These are phyloP conservation scores for Papilio helenus DNA, from an alignment of 1,140 invertebrate genomes.

Conservation along the genomic window DNA sequence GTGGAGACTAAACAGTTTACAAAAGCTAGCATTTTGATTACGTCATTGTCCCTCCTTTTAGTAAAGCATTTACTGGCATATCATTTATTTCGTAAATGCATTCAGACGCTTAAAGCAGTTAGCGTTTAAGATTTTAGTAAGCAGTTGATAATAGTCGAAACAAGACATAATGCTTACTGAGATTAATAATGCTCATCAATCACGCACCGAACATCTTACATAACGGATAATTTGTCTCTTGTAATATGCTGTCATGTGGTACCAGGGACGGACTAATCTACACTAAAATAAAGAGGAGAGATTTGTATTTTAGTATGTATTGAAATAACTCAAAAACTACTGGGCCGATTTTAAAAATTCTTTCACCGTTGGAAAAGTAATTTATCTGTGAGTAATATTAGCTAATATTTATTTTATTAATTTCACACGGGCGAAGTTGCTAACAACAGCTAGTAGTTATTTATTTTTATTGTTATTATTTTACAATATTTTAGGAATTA, in stretches of 20 bases:
- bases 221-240: constrained; percentile 31
- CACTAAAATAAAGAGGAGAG: too few relatives aligned
- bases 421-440: too few relatives aligned
- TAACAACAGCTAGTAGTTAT: too few relatives aligned
- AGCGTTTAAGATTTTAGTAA: constrained; percentile 1
- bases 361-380: too few relatives aligned
- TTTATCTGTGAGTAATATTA: too few relatives aligned
- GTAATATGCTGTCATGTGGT: constrained; percentile 15
- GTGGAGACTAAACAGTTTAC: background rate
- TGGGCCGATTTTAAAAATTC: too few relatives aligned
- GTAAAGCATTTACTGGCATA: background rate
- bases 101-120: background rate
- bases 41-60: background rate
- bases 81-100: background rate
- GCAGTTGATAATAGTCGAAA: constrained; percentile 15
- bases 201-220: constrained; percentile 26
- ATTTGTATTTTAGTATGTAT: too few relatives aligned
- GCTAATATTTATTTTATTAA: too few relatives aligned
- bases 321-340: too few relatives aligned
- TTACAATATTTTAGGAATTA: too few relatives aligned
- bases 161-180: constrained; percentile 3
- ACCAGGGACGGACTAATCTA: background rate
- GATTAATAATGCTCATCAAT: constrained; percentile 17
- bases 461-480: too few relatives aligned
- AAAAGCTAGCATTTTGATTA: background rate